Percentiles rank a stretch among this genome's conserved stretches.
phyloP scores from a whole-genome alignment of 2,113 vertebrate species.

The Brachyhypopomus occidentalis region DNA sequence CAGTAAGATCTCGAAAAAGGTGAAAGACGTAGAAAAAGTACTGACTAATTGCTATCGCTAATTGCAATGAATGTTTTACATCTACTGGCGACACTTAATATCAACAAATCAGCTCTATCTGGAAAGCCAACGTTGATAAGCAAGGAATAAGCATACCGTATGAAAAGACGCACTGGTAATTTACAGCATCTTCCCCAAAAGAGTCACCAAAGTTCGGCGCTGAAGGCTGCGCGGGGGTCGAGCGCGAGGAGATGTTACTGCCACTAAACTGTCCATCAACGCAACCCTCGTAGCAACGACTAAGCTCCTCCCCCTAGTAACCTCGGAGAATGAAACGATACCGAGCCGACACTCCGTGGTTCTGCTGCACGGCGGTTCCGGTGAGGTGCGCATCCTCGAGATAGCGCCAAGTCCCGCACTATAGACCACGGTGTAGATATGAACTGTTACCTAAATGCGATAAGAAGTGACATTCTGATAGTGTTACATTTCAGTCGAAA shows the following conservation, averaged over 20 bases:
- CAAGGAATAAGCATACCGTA: too few species aligned
- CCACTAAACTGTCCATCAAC: constrained; percentile 28
- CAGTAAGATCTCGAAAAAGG: too few species aligned
- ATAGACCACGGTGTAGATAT: too few species aligned
- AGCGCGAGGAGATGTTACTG: neutral
- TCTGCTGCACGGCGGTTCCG: too few species aligned
- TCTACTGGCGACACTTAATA: neutral
- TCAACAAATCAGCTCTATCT: neutral
- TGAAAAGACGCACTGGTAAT: neutral
- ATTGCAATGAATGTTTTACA: constrained; percentile 30
- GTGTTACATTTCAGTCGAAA: too few species aligned
- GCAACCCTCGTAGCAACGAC: neutral
- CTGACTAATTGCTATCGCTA: neutral
- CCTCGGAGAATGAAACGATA: neutral
- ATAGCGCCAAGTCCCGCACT: too few species aligned
- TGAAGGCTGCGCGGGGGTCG: neutral
- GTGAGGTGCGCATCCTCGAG: too few species aligned
- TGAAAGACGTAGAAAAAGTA: too few species aligned
- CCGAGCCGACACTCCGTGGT: too few species aligned
- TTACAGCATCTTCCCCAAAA: neutral
- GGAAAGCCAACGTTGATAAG: neutral
- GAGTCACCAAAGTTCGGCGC: neutral
- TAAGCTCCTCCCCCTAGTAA: constrained; percentile 3
- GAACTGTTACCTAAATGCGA: too few species aligned
- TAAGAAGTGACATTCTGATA: too few species aligned